A percentile compares a stretch with the other conserved stretches of the same genome.
Evolutionary conservation across 2,797 vertebrate genomes (phyloP).

Genomic region (Acridotheres tristis): DNA sequence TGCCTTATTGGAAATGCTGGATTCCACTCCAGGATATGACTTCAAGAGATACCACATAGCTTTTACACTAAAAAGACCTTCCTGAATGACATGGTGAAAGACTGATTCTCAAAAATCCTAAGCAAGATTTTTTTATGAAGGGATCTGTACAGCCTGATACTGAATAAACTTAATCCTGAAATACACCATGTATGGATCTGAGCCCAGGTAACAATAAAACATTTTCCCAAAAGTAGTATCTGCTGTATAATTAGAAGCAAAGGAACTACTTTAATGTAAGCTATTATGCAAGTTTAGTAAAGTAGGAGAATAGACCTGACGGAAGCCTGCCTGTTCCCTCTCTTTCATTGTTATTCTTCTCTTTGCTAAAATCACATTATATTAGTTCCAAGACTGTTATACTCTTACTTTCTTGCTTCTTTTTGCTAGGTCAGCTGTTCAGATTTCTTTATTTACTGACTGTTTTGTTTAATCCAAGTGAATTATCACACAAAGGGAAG

Average conservation of each 20-base stretch:
- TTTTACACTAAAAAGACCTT: background rate
- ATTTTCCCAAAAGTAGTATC: background rate
- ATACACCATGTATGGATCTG: background rate
- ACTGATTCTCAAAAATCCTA: background rate
- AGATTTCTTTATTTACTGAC: background rate
- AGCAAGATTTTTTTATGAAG: background rate
- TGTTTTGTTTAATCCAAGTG: background rate
- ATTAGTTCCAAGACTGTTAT: background rate
- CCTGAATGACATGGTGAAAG: background rate
- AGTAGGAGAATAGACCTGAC: background rate
- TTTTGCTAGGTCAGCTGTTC: background rate
- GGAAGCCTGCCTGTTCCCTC: background rate
- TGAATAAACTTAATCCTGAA: background rate
- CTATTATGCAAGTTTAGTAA: background rate
- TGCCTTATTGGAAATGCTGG: background rate
- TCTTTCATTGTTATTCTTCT: background rate
- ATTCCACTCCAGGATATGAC: background rate
- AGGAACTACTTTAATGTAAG: background rate
- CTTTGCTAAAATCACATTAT: background rate
- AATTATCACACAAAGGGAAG: conserved; percentile 4
- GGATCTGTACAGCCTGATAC: background rate
- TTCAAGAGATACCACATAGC: background rate
- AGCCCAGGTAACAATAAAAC: background rate
- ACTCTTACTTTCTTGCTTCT: background rate
- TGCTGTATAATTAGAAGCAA: background rate